Evolutionary conservation across 2,888 invertebrate genomes (phyloP).

Genomic region (Dryobota labecula): DNA sequence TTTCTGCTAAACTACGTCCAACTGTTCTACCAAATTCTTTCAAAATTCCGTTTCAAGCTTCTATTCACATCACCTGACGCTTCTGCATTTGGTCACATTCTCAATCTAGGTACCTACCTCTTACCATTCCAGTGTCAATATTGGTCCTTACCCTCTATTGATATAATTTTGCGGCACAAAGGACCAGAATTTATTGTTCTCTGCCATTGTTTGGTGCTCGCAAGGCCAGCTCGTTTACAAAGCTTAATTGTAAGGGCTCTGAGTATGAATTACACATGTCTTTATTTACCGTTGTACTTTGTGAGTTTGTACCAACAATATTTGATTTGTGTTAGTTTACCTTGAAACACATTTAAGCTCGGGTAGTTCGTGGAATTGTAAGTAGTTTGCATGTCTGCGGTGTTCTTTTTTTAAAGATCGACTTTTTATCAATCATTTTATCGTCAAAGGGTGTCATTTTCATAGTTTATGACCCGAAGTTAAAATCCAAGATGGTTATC

Average conservation of each 20-base stretch:
- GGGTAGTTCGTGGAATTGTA: neutral
- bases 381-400: neutral
- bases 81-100: constrained; percentile 16
- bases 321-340: constrained; percentile 42
- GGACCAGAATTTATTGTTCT: constrained; percentile 73
- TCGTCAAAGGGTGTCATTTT: neutral
- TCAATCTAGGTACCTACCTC: neutral
- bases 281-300: constrained; percentile 55
- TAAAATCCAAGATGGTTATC: neutral
- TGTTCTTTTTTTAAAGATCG: neutral
- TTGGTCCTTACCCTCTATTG: constrained; percentile 60
- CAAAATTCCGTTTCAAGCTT: neutral
- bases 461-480: neutral
- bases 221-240: constrained; percentile 66
- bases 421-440: neutral
- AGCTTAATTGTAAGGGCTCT: constrained; percentile 59
- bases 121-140: constrained; percentile 61
- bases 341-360: constrained; percentile 10
- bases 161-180: constrained; percentile 69
- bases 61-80: neutral
- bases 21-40: neutral
- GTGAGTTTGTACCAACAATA: constrained; percentile 21
- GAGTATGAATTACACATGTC: constrained; percentile 56
- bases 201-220: constrained; percentile 70
- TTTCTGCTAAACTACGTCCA: too few relatives aligned